A percentile compares a stretch with the other conserved stretches of the same genome.
These are phyloP conservation scores for Vimba vimba DNA, from an alignment of 2,113 vertebrate genomes.

Conservation along the genomic window DNA sequence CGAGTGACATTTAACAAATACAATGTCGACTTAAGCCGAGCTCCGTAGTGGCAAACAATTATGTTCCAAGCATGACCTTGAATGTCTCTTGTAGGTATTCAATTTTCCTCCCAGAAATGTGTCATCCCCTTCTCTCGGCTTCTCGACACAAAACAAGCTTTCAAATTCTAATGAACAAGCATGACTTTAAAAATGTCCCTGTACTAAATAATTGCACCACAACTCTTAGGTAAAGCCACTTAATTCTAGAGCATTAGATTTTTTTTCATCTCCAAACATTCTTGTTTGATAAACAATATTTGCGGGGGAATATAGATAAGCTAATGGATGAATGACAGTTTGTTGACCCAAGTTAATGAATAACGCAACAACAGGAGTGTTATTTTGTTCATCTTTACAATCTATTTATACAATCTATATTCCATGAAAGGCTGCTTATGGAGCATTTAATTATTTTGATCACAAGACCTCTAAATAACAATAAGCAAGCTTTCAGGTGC, in stretches of 20 bases:
- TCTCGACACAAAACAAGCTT: conserved; percentile 22
- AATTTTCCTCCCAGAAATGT: conserved; percentile 55
- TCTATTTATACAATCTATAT: neutral
- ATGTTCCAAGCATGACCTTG: conserved; percentile 67
- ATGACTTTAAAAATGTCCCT: conserved; percentile 12
- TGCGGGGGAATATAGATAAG: neutral
- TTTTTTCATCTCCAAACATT: conserved; percentile 13
- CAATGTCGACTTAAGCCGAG: conserved; percentile 70
- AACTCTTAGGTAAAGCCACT: conserved; percentile 39
- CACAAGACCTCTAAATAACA: too few species aligned
- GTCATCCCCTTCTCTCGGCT: neutral
- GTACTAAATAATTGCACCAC: conserved; percentile 41
- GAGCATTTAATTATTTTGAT: conserved; percentile 14
- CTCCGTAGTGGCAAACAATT: conserved; percentile 67
- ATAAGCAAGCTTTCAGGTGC: neutral
- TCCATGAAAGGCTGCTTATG: neutral
- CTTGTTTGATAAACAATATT: conserved; percentile 31
- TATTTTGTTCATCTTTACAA: neutral
- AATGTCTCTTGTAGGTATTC: conserved; percentile 60
- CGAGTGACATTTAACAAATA: conserved; percentile 80
- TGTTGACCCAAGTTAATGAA: conserved; percentile 8
- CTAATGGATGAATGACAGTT: neutral
- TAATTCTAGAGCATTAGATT: conserved; percentile 27
- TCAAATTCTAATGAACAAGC: conserved; percentile 46
- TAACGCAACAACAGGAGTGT: neutral